phyloP scores from a whole-genome alignment of 2,797 vertebrate species.

The Sebastes iracundus region DNA sequence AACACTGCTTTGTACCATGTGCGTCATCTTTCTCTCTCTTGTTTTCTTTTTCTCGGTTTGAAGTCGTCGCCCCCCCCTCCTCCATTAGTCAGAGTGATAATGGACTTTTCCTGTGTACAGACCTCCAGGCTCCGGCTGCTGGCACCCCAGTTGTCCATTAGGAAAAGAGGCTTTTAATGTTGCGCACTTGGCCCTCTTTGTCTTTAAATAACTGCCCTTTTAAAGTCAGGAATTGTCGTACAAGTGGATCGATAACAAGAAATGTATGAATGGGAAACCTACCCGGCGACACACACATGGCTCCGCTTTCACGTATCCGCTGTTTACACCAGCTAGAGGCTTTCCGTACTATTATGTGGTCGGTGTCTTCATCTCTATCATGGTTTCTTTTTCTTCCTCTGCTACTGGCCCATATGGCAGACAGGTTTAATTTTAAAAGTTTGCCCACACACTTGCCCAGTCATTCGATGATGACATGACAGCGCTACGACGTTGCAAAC shows the following conservation, averaged over 20 bases:
- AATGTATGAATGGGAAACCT: conserved; percentile 14
- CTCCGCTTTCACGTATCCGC: conserved; percentile 34
- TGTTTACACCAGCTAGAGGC: conserved; percentile 54
- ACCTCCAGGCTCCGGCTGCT: conserved; percentile 46
- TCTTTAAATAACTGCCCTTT: conserved; percentile 52
- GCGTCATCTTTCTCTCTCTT: conserved; percentile 65
- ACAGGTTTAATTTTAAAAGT: conserved; percentile 47
- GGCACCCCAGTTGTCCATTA: conserved; percentile 62
- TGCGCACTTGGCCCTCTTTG: conserved; percentile 42
- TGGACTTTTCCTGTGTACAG: conserved; percentile 72
- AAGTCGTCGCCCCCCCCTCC: conserved; percentile 39
- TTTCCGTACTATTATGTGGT: conserved; percentile 57
- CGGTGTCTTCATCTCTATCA: conserved; percentile 51
- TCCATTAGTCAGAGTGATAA: conserved; percentile 77
- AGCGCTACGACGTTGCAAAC: neutral
- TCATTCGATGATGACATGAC: conserved; percentile 33
- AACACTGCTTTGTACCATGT: conserved; percentile 62
- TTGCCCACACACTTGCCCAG: conserved; percentile 54
- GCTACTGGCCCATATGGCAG: conserved; percentile 67
- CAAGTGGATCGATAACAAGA: conserved; percentile 4
- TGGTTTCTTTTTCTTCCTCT: conserved; percentile 54
- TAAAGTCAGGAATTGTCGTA: conserved; percentile 20
- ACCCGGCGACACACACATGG: neutral
- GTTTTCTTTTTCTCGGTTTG: conserved; percentile 63
- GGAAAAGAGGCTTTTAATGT: conserved; percentile 56